phyloP scores from a whole-genome alignment of 2,888 invertebrate genomes.

The Melangyna quadrimaculata region DNA sequence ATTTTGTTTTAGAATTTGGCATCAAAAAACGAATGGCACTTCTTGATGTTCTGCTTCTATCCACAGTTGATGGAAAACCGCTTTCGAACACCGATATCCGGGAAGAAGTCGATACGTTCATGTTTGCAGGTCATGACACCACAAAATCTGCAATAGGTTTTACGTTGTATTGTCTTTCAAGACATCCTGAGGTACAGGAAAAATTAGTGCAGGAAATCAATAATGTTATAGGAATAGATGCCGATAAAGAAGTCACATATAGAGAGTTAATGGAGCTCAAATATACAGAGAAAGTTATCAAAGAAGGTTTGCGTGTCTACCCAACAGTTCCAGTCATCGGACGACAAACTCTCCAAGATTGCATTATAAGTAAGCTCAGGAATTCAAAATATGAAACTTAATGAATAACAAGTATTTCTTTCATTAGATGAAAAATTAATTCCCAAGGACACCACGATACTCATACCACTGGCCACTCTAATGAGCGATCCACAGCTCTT shows the following conservation, averaged over 20 bases:
- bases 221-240: conserved; percentile 72
- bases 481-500: conserved; percentile 70
- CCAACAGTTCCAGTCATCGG: conserved; percentile 85
- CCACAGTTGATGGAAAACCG: conserved; percentile 62
- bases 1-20: conserved; percentile 43
- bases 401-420: neutral
- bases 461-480: conserved; percentile 67
- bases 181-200: conserved; percentile 73
- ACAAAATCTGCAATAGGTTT: conserved; percentile 74
- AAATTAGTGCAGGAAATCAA: conserved; percentile 74
- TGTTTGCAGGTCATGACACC: conserved; percentile 81
- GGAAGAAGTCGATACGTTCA: conserved; percentile 73
- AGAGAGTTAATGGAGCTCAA: conserved; percentile 73
- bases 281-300: conserved; percentile 84
- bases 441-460: conserved; percentile 71
- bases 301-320: conserved; percentile 84
- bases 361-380: conserved; percentile 81
- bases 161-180: conserved; percentile 72
- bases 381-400: neutral
- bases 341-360: conserved; percentile 81
- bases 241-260: conserved; percentile 60
- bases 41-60: conserved; percentile 71
- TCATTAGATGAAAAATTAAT: conserved; percentile 71
- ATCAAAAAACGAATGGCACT: conserved; percentile 71
- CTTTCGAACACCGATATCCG: conserved; percentile 72